A percentile compares a stretch with the other conserved stretches of the same genome.
These are phyloP conservation scores for Sebastes itinus DNA, from an alignment of 2,797 vertebrate species.

Conservation along the genomic window DNA sequence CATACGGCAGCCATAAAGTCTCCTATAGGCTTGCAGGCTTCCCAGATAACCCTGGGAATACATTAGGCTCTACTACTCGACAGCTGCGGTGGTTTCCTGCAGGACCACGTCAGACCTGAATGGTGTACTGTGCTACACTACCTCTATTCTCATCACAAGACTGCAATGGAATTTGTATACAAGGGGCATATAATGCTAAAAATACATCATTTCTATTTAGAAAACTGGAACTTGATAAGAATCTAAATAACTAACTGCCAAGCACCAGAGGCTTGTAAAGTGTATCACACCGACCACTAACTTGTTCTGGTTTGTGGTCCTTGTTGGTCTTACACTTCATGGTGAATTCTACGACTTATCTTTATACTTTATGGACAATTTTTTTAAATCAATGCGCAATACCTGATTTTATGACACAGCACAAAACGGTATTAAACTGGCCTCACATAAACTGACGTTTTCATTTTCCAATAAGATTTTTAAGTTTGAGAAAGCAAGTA, in stretches of 20 bases:
- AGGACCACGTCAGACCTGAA: slow-evolving; percentile 23
- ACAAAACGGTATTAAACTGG: not conserved
- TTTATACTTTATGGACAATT: not conserved
- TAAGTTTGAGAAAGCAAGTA: not conserved
- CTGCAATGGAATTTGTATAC: not conserved
- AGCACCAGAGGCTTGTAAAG: not conserved
- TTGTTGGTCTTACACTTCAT: not conserved
- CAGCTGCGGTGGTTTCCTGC: slow-evolving; percentile 54
- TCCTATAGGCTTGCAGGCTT: slow-evolving; percentile 61
- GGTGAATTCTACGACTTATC: not conserved
- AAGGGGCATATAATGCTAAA: not conserved
- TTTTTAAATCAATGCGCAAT: not conserved
- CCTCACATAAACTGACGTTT: not conserved
- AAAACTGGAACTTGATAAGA: not conserved
- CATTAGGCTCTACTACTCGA: slow-evolving; percentile 31
- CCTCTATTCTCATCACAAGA: not conserved
- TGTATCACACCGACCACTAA: not conserved
- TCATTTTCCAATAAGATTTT: not conserved
- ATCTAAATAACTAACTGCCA: not conserved
- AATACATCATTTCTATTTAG: not conserved
- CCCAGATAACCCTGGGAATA: slow-evolving; percentile 66
- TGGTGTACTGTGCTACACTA: not conserved
- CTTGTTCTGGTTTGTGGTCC: not conserved
- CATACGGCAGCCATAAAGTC: slow-evolving; percentile 74
- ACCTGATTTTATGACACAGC: not conserved